Percentiles rank a stretch among this genome's conserved stretches.
phyloP scores from a whole-genome alignment of 64 coral and sea anemone genomes.

The Astreopora myriophthalma region DNA sequence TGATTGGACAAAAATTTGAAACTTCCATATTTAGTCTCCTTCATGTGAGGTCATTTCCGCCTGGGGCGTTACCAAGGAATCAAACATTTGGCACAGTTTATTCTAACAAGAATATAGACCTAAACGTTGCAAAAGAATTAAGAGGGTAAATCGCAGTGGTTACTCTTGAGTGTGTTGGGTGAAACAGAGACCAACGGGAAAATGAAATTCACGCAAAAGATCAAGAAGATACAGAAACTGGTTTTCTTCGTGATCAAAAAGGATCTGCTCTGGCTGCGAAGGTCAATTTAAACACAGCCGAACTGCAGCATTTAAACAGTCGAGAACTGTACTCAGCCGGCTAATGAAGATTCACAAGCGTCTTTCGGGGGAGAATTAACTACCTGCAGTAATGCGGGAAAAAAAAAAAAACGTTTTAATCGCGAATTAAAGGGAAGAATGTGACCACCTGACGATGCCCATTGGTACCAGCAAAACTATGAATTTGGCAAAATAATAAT shows the following conservation, averaged over 20 bases:
- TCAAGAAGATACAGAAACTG: constrained; percentile 16
- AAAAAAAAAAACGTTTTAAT: neutral
- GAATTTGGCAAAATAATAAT: neutral
- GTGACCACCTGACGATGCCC: neutral
- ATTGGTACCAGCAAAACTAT: neutral
- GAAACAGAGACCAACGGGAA: neutral
- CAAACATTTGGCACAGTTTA: neutral
- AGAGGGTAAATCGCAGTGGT: too few relatives aligned
- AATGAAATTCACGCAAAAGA: constrained; percentile 13
- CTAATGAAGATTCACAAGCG: neutral
- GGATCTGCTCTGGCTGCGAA: neutral
- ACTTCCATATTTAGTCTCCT: neutral
- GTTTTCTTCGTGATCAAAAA: constrained; percentile 40
- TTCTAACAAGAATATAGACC: too few relatives aligned
- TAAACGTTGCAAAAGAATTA: neutral
- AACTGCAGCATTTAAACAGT: neutral
- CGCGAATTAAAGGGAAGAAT: neutral
- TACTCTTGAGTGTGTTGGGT: too few relatives aligned
- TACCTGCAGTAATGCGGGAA: neutral
- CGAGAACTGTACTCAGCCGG: neutral
- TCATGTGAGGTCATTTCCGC: neutral
- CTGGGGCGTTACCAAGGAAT: neutral
- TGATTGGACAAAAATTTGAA: neutral
- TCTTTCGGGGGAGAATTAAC: neutral
- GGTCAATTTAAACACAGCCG: neutral